Evolutionary conservation across 1,140 invertebrate species (phyloP).

Genomic region (Agrilus planipennis): DNA sequence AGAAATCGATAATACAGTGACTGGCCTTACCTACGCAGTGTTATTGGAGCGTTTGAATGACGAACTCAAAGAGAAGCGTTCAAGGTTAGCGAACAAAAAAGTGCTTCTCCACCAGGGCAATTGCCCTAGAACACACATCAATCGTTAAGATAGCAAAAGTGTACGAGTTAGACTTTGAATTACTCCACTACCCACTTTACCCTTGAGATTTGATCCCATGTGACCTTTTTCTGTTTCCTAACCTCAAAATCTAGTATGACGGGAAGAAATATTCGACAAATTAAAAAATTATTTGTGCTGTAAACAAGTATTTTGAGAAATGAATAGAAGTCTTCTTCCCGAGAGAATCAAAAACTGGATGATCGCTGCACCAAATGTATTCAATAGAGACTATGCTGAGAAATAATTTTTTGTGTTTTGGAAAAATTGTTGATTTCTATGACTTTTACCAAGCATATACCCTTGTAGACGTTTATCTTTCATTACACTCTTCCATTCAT

Average conservation of each 20-base stretch:
- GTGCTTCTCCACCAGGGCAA: constrained; percentile 32
- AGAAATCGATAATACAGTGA: background rate
- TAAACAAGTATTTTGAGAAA: constrained; percentile 19
- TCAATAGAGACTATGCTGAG: too few relatives aligned
- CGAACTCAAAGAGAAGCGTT: constrained; percentile 16
- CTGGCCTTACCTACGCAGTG: too few relatives aligned
- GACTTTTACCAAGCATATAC: too few relatives aligned
- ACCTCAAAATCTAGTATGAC: constrained; percentile 17
- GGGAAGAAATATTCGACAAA: constrained; percentile 22
- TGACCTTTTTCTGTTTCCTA: constrained; percentile 30
- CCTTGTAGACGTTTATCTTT: too few relatives aligned
- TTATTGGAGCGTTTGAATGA: constrained; percentile 16
- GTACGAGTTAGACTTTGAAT: constrained; percentile 31
- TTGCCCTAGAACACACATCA: constrained; percentile 20
- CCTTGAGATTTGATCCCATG: constrained; percentile 34
- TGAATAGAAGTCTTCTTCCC: too few relatives aligned
- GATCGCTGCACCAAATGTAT: too few relatives aligned
- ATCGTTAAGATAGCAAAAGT: constrained; percentile 24
- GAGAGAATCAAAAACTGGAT: too few relatives aligned
- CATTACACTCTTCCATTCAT: too few relatives aligned
- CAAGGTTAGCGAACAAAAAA: constrained; percentile 24
- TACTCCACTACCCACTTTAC: constrained; percentile 36
- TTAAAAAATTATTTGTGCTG: constrained; percentile 15
- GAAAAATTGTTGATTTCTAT: too few relatives aligned
- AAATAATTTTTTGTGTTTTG: too few relatives aligned